A percentile compares a stretch with the other conserved stretches of the same genome.
These are phyloP conservation scores for Catostomus latipinnis DNA, from an alignment of 2,797 vertebrate species.

Conservation along the genomic window DNA sequence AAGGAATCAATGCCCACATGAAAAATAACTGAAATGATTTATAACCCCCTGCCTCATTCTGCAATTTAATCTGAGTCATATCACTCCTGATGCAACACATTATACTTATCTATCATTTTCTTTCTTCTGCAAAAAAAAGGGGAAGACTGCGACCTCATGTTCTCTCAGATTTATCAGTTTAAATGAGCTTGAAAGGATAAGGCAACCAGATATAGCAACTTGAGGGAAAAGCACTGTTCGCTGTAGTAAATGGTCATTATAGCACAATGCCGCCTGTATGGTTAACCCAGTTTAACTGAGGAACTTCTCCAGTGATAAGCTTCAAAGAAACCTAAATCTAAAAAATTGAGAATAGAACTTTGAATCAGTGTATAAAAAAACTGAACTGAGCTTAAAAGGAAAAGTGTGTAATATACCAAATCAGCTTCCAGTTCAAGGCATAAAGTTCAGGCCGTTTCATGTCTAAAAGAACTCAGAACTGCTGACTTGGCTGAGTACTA, in stretches of 20 bases:
- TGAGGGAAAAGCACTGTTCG: constrained; percentile 19
- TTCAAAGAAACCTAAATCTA: constrained; percentile 45
- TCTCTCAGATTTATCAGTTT: constrained; percentile 35
- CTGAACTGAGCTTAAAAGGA: constrained; percentile 22
- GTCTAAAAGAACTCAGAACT: constrained; percentile 58
- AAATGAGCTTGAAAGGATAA: constrained; percentile 47
- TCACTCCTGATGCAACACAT: constrained; percentile 16
- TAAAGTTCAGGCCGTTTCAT: constrained; percentile 52
- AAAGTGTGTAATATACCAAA: constrained; percentile 22
- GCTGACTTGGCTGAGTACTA: constrained; percentile 61
- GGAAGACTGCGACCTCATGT: neutral
- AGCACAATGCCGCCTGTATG: constrained; percentile 25
- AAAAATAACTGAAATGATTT: constrained; percentile 3
- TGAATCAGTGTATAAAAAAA: constrained; percentile 59
- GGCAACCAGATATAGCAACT: constrained; percentile 28
- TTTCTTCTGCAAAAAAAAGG: constrained; percentile 17
- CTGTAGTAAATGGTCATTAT: constrained; percentile 40
- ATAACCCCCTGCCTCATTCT: constrained; percentile 13
- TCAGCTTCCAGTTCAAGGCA: constrained; percentile 13
- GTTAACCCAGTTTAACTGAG: constrained; percentile 41
- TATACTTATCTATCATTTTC: constrained; percentile 30
- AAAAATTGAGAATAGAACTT: constrained; percentile 60
- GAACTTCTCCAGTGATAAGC: constrained; percentile 37
- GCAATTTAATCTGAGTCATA: constrained; percentile 9
- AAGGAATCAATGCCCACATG: constrained; percentile 2